Evolutionary conservation across 2,113 vertebrate species (phyloP).

Genomic region (Pseudonaja textilis): DNA sequence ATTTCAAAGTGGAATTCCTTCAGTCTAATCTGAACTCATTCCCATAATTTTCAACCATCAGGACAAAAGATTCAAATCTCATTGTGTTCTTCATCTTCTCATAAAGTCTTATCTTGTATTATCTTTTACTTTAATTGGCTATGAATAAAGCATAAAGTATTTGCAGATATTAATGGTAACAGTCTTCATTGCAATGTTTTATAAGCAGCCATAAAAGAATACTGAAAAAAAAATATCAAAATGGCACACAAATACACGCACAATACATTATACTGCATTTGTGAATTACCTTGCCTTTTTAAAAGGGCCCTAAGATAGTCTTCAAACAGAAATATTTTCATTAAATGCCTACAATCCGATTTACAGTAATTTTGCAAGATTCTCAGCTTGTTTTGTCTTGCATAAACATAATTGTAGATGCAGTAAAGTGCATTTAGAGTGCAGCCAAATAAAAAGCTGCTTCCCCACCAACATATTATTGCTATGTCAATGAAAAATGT

Average conservation of each 20-base stretch:
- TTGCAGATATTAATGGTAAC: background rate
- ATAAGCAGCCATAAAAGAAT: background rate
- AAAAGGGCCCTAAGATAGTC: background rate
- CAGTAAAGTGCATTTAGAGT: constrained; percentile 15
- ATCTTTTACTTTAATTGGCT: background rate
- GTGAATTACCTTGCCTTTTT: background rate
- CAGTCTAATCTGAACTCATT: background rate
- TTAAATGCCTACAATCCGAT: background rate
- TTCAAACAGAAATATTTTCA: background rate
- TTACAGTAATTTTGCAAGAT: background rate
- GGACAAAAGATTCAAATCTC: background rate
- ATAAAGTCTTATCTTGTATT: background rate
- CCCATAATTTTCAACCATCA: background rate
- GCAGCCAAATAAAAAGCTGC: constrained; percentile 12
- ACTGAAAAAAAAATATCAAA: background rate
- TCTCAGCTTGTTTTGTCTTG: background rate
- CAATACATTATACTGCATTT: background rate
- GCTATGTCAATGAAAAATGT: background rate
- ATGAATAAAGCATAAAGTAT: background rate
- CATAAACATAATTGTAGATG: background rate
- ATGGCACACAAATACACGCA: background rate
- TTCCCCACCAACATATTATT: constrained; percentile 12
- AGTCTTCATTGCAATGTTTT: background rate
- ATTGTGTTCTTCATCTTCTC: background rate
- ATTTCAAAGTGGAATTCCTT: background rate